Evolutionary conservation across 2,888 invertebrate genomes (phyloP), one percentile per base, ranked within the genome.

Genomic region (Agrochola lota): DNA sequence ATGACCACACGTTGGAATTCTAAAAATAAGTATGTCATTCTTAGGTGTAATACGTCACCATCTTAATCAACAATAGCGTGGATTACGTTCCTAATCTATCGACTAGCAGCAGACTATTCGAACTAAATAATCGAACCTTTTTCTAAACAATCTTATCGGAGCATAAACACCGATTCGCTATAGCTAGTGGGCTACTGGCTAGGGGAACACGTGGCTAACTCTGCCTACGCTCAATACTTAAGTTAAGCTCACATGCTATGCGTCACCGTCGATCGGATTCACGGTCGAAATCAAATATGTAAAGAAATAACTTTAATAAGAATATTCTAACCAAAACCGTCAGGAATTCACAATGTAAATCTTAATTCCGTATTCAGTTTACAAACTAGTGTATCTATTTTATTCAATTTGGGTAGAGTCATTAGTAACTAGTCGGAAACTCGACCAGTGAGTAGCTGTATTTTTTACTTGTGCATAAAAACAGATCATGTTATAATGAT

Each of bases 81-180:
- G 71, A 83, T 73, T 73, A 63, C 26, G 26, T 46, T 30, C 35
- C 8, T 64, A 74, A 77, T 71, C 77, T 67, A 74, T 26, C 52
- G 55, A 63, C 46, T n/a, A 71, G 52, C 30, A 85, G 57, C 40
- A 75, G 64, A 43, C 30, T 68, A 67, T 74, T 67, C 59, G 62
- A 57, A 71, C n/a, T n/a, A n/a, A 77, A n/a, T 64, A 77, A 77
- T 83, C 30, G 55, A 49, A 71, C 15, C 40, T 59, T 79, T 79
- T 80, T 62, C 9, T 62, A 43, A 79, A 77, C 77, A 73, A 80
- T 80, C 72, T 69, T 80, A 86, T 80, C 87, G 46, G 52, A 71
- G 30, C 71, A 63, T 77, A 80, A 77, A 71, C 73, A 84, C 40
- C 6, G 55, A 63, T 46, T 71, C n/a, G 62, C 40, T n/a, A n/a